A percentile compares a stretch with the other conserved stretches of the same genome.
These are phyloP conservation scores for Calcarius lapponicus DNA, from an alignment of 2,797 vertebrate species.

Conservation along the genomic window DNA sequence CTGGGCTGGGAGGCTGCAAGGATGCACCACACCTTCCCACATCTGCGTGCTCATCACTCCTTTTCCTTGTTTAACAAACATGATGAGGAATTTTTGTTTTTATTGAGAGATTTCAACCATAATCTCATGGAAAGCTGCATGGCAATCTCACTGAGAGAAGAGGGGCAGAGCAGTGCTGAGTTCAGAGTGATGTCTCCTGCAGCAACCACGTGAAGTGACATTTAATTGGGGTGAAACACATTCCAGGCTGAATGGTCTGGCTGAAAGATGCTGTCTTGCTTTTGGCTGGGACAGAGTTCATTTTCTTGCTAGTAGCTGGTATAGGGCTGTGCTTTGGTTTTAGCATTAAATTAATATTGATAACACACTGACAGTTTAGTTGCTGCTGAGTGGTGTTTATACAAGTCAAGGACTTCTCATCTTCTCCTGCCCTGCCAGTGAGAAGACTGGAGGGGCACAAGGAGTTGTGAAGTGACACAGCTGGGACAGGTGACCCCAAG, in stretches of 20 bases:
- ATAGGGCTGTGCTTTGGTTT: neutral
- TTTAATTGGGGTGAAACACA: neutral
- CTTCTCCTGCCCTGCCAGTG: neutral
- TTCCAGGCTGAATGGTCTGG: rapidly evolving
- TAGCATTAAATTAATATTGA: neutral
- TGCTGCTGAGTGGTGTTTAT: neutral
- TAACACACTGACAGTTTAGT: neutral
- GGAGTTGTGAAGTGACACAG: neutral
- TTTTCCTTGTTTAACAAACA: neutral
- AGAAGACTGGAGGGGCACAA: neutral
- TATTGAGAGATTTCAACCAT: neutral
- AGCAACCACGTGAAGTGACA: rapidly evolving
- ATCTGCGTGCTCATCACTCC: neutral
- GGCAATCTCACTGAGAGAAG: neutral
- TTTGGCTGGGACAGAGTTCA: neutral
- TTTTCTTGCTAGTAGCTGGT: neutral
- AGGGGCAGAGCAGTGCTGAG: neutral
- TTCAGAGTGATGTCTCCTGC: rapidly evolving
- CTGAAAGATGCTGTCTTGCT: neutral
- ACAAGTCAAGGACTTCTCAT: neutral
- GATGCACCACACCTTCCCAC: neutral
- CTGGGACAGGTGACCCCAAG: neutral
- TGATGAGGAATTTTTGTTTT: neutral
- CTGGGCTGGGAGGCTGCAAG: rapidly evolving
- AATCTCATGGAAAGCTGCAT: neutral